phyloP scores from a whole-genome alignment of 2,888 invertebrate species.

The Leucania comma region DNA sequence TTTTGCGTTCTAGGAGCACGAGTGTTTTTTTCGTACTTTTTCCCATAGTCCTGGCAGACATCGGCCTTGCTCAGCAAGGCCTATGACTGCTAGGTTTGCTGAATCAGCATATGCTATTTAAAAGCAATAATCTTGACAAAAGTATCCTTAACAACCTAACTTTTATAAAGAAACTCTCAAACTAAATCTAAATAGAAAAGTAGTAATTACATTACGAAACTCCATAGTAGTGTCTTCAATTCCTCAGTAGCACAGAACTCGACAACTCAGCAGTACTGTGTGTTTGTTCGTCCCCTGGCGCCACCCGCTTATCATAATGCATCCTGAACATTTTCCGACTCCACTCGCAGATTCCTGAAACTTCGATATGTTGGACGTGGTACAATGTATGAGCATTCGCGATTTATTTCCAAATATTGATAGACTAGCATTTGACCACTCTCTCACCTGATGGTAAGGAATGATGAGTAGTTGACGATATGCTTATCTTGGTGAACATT shows the following conservation, averaged over 20 bases:
- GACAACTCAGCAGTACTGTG: slow-evolving; percentile 15
- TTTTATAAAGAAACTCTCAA: not conserved
- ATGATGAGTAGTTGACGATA: no score
- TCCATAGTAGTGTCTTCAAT: not conserved
- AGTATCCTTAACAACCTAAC: not conserved
- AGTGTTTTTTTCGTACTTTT: no score
- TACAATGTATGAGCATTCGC: slow-evolving; percentile 28
- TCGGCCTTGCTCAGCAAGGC: no score
- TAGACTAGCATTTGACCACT: no score
- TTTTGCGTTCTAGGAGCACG: no score
- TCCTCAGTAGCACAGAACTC: slow-evolving; percentile 23
- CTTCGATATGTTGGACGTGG: slow-evolving; percentile 43
- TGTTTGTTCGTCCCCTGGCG: slow-evolving; percentile 43
- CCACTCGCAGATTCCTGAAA: slow-evolving; percentile 66
- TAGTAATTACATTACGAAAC: not conserved
- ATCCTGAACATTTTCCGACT: slow-evolving; percentile 70
- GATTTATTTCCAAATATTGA: slow-evolving; percentile 5
- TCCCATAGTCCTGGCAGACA: no score
- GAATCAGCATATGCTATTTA: not conserved
- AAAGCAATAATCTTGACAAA: not conserved
- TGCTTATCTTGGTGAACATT: no score
- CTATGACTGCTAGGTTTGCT: no score
- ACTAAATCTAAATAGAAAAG: not conserved
- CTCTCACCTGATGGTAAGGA: no score
- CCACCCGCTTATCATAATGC: slow-evolving; percentile 72